Evolutionary conservation across 2,888 invertebrate species (phyloP), one percentile per base, ranked within the genome.

Genomic region (Azorinus chamasolen): DNA sequence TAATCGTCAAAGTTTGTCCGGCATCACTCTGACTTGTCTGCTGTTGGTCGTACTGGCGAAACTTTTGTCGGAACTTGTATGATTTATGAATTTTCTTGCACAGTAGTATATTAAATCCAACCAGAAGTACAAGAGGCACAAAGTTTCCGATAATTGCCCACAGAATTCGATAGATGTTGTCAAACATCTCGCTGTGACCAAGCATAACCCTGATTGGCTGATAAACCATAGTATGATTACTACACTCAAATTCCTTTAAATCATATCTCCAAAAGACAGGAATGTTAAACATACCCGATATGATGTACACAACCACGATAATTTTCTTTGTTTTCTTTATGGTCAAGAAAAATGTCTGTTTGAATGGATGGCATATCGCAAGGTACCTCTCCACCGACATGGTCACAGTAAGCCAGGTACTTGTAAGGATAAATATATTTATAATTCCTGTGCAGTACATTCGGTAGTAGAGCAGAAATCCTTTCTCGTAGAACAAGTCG

Each of bases 321-420:
- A 95, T 95, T 62, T 94, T 79, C 25, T 95, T 94, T 86, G 95
- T 94, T 41, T 91, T 88, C 25, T 87, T 95, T 10, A 89, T 86
- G 43, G 96, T 95, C 91, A 95, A 94, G 53, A 95, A 94, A 4
- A 96, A 95, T 53, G 95, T 94, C 18, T 95, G 94, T 84, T 95
- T 95, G 4, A 96, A 95, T 2, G 96, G 96, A 93, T 95, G 95
- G 87, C 96, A 96, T 6, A 96, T 96, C 74, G 96, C 96, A 39
- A 96, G 95, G 92, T 96, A 96, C 48, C 96, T 94, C 90, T 96
- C 96, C 73, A 96, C 94, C 20, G 96, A 96, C 84, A 96, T 94
- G 12, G 96, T 95, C 61, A 96, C 93, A 16, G 96, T 94, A 95
- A 96, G 95, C 95, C 96, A 95, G 2, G 96, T 96, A 64, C 96